Evolutionary conservation across 2,888 invertebrate genomes (phyloP), one percentile per base, ranked within the genome.

Genomic region (Stramonita haemastoma): DNA sequence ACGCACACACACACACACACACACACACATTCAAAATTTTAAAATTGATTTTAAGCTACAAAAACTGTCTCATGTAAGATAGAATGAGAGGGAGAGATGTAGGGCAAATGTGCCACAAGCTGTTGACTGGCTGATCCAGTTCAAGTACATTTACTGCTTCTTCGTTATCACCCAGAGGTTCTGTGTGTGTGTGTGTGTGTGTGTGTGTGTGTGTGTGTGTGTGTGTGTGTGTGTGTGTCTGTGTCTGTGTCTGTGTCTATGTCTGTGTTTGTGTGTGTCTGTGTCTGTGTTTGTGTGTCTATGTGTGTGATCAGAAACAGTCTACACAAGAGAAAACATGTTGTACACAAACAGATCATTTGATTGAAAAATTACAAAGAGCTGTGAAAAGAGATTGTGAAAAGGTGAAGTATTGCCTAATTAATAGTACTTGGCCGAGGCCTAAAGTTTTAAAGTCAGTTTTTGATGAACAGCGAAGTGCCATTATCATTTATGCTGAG

Each of bases 1-100:
- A 73, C 22, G n/a, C 73, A 73, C 73, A 73, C 73, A 73, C n/a
- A 73, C 73, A 73, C 22, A 73, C n/a, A 73, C n/a, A 73, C n/a
- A 73, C 73, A 73, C 26, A 73, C 73, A 73, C 11, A 29, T 66
- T 66, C 46, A 46, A 2, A 46, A 46, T 66, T 66, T 66, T 66
- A 22, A 26, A 22, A 22, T 66, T 66, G 66, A 22, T 66, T 66
- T 66, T 66, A 22, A 66, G 17, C 66, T 2, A 66, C 17, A 17
- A 66, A 66, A 17, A 13, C 2, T 26, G 66, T 22, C 46, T 46
- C 46, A 5, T 46, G 2, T 26, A 13, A 66, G 66, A 66, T 1
- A 66, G 66, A 66, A 66, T 6, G 19, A 66, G 26, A 66, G 26
- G 66, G 66, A 66, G 26, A 66, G 66, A 66, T 66, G 19, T 26